Evolutionary conservation across 2,888 invertebrate species (phyloP).

Genomic region (Coecobrya sp.): DNA sequence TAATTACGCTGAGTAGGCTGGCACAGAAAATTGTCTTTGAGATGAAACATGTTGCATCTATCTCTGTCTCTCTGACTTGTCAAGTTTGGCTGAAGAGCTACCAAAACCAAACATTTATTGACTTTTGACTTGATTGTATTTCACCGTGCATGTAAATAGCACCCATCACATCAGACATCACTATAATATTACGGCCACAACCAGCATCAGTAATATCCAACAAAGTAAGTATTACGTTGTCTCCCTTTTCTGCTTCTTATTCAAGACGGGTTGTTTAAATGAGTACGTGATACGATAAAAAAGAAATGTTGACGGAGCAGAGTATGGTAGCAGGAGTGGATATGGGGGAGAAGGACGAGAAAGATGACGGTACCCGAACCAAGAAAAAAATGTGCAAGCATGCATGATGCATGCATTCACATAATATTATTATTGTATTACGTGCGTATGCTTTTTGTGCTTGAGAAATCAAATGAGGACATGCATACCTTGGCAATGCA

Average conservation of each 20-base stretch:
- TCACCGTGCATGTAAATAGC: not conserved
- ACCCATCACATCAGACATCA: constrained; percentile 3
- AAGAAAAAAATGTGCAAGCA: constrained; percentile 59
- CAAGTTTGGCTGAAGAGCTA: constrained; percentile 28
- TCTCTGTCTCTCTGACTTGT: not conserved
- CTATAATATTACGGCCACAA: no score
- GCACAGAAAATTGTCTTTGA: not conserved
- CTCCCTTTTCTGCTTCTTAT: not conserved
- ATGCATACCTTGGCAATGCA: constrained; percentile 59
- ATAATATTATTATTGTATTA: constrained; percentile 29
- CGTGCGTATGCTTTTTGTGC: constrained; percentile 25
- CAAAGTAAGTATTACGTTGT: constrained; percentile 46
- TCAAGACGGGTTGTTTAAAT: constrained; percentile 52
- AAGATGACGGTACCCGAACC: constrained; percentile 37
- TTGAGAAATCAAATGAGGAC: constrained; percentile 64
- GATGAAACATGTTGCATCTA: not conserved
- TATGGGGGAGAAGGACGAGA: constrained; percentile 4
- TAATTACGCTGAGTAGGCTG: constrained; percentile 55
- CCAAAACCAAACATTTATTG: constrained; percentile 31
- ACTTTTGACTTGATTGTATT: constrained; percentile 39
- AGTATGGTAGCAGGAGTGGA: not conserved
- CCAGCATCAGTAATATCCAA: not conserved
- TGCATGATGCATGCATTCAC: constrained; percentile 55
- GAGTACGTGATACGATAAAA: constrained; percentile 59
- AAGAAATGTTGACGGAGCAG: constrained; percentile 39